A percentile compares a stretch with the other conserved stretches of the same genome.
Conservation (phyloP, 2,113 vertebrate species). For the Rhadina sibilatrix region DNA sequence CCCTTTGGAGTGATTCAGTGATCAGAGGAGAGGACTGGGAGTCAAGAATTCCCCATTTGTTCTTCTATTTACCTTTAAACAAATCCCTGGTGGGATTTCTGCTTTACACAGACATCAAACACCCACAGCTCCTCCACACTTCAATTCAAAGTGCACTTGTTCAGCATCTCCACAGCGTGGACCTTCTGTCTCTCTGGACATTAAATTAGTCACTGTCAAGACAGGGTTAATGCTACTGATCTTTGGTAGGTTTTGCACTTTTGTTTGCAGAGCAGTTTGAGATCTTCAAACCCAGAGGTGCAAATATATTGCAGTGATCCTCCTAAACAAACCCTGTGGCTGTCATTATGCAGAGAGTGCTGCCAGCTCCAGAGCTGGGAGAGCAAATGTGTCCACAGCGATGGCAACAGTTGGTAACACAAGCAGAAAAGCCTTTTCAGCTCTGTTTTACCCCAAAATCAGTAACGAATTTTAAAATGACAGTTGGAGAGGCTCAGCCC, state of each 20-base stretch:
- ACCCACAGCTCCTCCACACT: not conserved
- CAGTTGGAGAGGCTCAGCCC: not conserved
- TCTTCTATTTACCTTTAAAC: slow-evolving; percentile 23
- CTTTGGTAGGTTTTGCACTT: not conserved
- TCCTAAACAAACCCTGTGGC: not conserved
- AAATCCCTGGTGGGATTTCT: not conserved
- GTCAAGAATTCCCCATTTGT: not conserved
- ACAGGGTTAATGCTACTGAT: slow-evolving; percentile 7
- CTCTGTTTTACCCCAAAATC: not conserved
- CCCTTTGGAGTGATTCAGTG: not conserved
- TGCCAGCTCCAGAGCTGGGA: not conserved
- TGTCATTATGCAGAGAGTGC: not conserved
- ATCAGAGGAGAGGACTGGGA: not conserved
- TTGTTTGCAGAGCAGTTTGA: not conserved
- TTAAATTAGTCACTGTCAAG: not conserved
- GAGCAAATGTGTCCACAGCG: not conserved
- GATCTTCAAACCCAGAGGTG: not conserved
- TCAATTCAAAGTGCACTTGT: not conserved
- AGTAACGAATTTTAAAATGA: slow-evolving; percentile 4
- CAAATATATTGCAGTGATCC: not conserved
- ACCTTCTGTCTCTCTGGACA: not conserved
- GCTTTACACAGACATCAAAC: not conserved
- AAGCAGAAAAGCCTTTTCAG: not conserved
- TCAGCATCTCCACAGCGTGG: not conserved
- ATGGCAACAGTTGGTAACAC: not conserved